Percentiles rank a stretch among this genome's conserved stretches.
Conservation (phyloP, 2,113 vertebrate species). For the Mobula hypostoma region DNA sequence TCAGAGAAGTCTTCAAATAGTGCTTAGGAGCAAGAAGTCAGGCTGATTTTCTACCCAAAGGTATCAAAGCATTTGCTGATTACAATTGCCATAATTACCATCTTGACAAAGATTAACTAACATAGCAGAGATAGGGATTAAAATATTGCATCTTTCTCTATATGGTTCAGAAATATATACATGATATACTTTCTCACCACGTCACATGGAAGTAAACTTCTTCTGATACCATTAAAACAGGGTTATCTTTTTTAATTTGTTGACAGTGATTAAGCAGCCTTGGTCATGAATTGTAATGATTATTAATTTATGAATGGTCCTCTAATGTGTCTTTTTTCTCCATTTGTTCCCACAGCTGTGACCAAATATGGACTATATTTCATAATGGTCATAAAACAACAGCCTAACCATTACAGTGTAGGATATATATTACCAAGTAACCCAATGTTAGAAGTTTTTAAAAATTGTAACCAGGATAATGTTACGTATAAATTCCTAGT, state of each 20-base stretch:
- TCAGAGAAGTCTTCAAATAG: background rate
- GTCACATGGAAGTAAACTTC: background rate
- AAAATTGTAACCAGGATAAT: background rate
- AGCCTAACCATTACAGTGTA: background rate
- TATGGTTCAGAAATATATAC: background rate
- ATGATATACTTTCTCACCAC: background rate
- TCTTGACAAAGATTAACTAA: background rate
- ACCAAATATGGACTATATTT: conserved; percentile 25
- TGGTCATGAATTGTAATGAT: background rate
- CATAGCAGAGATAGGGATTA: background rate
- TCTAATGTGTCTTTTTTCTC: background rate
- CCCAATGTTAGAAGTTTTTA: background rate
- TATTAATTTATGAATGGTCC: conserved; percentile 13
- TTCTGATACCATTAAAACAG: background rate
- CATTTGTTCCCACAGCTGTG: conserved; percentile 13
- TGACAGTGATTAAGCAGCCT: background rate
- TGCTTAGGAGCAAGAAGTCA: background rate
- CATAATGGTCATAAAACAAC: conserved; percentile 31
- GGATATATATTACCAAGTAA: conserved; percentile 31
- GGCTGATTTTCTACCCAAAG: background rate
- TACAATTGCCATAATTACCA: background rate
- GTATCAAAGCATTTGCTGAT: background rate
- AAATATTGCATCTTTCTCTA: background rate
- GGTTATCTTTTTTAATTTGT: background rate
- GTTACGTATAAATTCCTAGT: background rate